Percentiles rank a stretch among this genome's conserved stretches.
phyloP scores from a whole-genome alignment of 2,888 invertebrate genomes.

The Epirrita christyi region DNA sequence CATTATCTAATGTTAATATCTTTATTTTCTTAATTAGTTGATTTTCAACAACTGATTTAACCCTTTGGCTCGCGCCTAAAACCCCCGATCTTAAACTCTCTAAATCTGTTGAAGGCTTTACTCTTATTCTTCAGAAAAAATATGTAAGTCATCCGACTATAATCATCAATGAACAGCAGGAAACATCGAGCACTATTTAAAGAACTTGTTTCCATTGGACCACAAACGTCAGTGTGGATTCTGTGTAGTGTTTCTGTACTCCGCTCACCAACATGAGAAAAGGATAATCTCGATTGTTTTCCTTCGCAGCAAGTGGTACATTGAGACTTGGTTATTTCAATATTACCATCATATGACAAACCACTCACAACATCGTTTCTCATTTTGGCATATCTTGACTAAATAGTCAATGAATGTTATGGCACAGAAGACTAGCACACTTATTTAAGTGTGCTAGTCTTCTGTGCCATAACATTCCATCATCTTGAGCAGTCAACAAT shows the following conservation, averaged over 20 bases:
- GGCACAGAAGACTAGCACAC: too few relatives aligned
- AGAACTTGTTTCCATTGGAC: constrained; percentile 4
- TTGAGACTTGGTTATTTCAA: constrained; percentile 1
- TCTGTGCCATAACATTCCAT: too few relatives aligned
- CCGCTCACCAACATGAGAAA: constrained; percentile 2
- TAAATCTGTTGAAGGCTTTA: background rate
- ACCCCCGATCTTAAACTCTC: background rate
- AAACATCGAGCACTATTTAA: constrained; percentile 15
- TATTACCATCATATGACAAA: too few relatives aligned
- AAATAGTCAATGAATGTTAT: too few relatives aligned
- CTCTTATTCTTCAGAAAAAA: constrained; percentile 19
- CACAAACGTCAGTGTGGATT: constrained; percentile 15
- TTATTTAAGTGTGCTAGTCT: too few relatives aligned
- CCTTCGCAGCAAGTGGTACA: constrained; percentile 24
- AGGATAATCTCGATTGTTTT: constrained; percentile 14
- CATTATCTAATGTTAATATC: background rate
- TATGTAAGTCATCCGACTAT: constrained; percentile 14
- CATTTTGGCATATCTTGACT: too few relatives aligned
- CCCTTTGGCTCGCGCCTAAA: too few relatives aligned
- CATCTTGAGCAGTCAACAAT: too few relatives aligned
- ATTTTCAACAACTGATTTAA: background rate
- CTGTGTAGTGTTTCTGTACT: constrained; percentile 4
- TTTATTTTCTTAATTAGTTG: background rate
- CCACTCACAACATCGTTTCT: too few relatives aligned
- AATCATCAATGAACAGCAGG: constrained; percentile 21